Conservation (phyloP, 2,888 invertebrate genomes). For the Tuberolachnus salignus region DNA sequence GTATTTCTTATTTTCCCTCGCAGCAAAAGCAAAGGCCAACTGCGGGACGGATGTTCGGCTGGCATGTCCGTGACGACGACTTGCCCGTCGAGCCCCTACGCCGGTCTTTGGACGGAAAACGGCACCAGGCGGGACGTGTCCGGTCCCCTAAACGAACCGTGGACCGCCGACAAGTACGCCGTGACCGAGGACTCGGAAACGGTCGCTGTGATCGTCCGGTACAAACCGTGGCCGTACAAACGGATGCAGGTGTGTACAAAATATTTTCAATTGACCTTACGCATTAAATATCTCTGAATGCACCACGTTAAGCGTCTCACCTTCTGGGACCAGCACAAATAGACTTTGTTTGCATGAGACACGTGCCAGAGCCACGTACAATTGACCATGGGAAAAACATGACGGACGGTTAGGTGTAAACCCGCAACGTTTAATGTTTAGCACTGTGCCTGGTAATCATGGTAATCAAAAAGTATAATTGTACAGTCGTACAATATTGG, state of each 20-base stretch:
- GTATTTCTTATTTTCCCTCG: not conserved
- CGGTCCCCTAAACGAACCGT: not conserved
- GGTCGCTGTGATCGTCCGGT: constrained; percentile 17
- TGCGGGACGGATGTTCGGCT: constrained; percentile 7
- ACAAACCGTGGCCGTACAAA: constrained; percentile 26
- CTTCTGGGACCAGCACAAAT: no score
- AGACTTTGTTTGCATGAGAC: no score
- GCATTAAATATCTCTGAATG: no score
- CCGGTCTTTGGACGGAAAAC: not conserved
- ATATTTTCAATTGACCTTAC: no score
- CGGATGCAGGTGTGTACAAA: constrained; percentile 12
- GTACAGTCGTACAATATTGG: no score
- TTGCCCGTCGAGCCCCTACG: constrained; percentile 25
- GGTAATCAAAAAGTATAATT: no score
- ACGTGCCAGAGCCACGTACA: no score
- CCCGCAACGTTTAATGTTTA: no score
- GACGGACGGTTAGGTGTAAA: no score
- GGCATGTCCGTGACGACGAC: constrained; percentile 13
- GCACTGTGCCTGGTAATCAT: no score
- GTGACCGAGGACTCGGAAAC: constrained; percentile 4
- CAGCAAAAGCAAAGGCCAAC: not conserved
- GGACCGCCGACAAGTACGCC: constrained; percentile 30
- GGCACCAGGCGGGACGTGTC: constrained; percentile 11
- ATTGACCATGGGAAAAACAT: no score
- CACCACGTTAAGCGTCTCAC: no score